Conservation (phyloP, 2,113 vertebrate species). For the Micronycteris hirsuta region DNA sequence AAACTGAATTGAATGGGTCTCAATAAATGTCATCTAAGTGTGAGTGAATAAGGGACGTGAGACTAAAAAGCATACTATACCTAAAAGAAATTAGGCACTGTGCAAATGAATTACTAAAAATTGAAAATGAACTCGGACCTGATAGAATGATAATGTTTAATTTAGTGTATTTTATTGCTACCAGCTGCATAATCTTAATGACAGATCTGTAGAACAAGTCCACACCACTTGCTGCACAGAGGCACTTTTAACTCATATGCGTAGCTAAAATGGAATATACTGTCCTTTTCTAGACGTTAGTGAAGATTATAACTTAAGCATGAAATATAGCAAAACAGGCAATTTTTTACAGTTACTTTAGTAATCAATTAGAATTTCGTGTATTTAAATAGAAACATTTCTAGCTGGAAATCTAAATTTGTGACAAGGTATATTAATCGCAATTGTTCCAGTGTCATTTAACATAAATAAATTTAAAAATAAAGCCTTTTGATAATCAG, state of each 20-base stretch:
- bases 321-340: fast-evolving
- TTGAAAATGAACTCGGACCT: background rate
- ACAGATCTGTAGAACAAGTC: background rate
- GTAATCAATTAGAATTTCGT: background rate
- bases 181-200: background rate
- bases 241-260: background rate
- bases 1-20: background rate
- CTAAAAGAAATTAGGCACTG: background rate
- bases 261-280: background rate
- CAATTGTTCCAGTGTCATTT: background rate
- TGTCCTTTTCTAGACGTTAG: background rate
- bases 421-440: background rate
- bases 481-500: constrained; percentile 25
- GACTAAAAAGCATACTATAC: background rate
- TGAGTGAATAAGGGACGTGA: background rate
- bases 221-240: background rate
- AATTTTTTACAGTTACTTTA: background rate
- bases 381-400: background rate
- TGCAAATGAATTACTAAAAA: background rate
- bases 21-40: background rate
- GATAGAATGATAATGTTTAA: background rate
- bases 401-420: background rate
- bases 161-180: background rate
- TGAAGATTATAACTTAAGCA: background rate
- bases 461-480: constrained; percentile 25